phyloP scores from a whole-genome alignment of 2,888 invertebrate species.

The Synergus itoensis region DNA sequence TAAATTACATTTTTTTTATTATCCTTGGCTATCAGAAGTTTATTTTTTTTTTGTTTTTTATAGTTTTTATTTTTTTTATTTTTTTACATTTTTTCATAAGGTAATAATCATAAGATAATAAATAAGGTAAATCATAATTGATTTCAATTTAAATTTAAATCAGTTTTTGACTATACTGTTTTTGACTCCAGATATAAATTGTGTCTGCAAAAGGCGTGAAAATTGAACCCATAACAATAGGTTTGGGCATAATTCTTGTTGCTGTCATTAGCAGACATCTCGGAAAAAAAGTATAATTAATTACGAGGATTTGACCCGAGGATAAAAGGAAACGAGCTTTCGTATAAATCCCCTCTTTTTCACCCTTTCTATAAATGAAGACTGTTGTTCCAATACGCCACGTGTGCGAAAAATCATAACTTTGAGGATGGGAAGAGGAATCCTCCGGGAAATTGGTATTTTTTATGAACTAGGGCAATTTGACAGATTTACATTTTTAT shows the following conservation, averaged over 20 bases:
- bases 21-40: no score
- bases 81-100: no score
- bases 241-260: constrained; percentile 20
- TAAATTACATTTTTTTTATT: no score
- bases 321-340: constrained; percentile 11
- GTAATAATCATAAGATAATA: no score
- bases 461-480: neutral
- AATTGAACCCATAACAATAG: constrained; percentile 23
- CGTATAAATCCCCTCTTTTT: constrained; percentile 22
- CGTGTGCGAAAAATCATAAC: constrained; percentile 12
- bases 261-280: constrained; percentile 28
- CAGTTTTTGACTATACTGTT: neutral
- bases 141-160: neutral
- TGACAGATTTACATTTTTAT: neutral
- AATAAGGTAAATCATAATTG: neutral
- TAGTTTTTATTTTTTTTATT: no score
- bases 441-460: neutral
- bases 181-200: constrained; percentile 8
- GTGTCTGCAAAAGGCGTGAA: neutral
- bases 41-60: no score
- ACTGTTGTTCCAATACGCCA: neutral
- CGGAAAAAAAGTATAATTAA: constrained; percentile 21
- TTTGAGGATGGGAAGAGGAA: neutral
- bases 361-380: constrained; percentile 3
- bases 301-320: constrained; percentile 1